A percentile compares a stretch with the other conserved stretches of the same genome.
Conservation (phyloP, 2,888 invertebrate species). For the Tillus elongatus region DNA sequence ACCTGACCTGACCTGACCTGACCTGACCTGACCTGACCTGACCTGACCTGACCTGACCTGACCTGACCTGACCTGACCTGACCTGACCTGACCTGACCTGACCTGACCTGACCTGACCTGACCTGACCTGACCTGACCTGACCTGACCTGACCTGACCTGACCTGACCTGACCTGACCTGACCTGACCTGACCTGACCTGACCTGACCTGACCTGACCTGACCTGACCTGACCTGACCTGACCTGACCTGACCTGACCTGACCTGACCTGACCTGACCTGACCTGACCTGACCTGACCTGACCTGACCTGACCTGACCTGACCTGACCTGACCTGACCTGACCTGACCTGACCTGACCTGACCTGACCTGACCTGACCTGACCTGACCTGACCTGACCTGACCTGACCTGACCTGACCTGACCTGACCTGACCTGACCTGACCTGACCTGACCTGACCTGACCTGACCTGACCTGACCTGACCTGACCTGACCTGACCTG, state of each 20-base stretch:
- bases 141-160: slow-evolving; percentile 19
- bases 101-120: slow-evolving; percentile 26
- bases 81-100: slow-evolving; percentile 23
- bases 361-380: slow-evolving; percentile 4
- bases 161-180: slow-evolving; percentile 1
- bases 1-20: slow-evolving; percentile 20
- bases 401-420: slow-evolving; percentile 4
- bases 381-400: slow-evolving; percentile 4
- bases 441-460: slow-evolving; percentile 5
- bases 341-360: slow-evolving; percentile 4
- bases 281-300: slow-evolving; percentile 4
- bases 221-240: background rate
- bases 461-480: slow-evolving; percentile 36
- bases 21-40: slow-evolving; percentile 23
- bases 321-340: slow-evolving; percentile 4
- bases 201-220: background rate
- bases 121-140: slow-evolving; percentile 25
- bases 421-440: slow-evolving; percentile 4
- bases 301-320: slow-evolving; percentile 4
- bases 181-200: background rate
- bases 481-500: slow-evolving; percentile 48
- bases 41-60: slow-evolving; percentile 25
- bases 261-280: slow-evolving; percentile 4
- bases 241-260: slow-evolving; percentile 4
- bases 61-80: slow-evolving; percentile 26